Evolutionary conservation across 1,140 invertebrate genomes (phyloP), one percentile per base, ranked within the genome.

Genomic region (Phocides pigmalion): DNA sequence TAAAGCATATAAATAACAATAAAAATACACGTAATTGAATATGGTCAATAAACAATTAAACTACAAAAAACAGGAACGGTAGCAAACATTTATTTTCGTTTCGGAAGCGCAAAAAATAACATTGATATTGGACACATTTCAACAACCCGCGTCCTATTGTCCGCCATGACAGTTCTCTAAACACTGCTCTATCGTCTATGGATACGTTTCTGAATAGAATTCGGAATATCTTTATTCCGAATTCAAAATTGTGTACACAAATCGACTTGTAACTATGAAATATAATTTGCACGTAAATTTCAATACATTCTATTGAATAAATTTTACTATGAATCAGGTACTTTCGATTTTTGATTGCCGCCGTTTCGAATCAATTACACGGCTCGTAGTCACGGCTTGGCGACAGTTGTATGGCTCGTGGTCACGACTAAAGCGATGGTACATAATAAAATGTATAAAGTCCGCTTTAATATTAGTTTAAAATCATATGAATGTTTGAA

Each of bases 141-240:
- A 62, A 62, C 44, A 51, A 58, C 41, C 62, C 70, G 66, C 44
- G 62, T 63, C 39, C 61, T 54, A 62, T 82, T 82, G 76, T 82
- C 32, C 19, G 12, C 63, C 15, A 44, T 78, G 76, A 79, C 79
- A 82, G 74, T 66, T 80, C 68, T 61, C 68, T 71, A 74, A 82
- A 82, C 77, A 76, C 64, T 66, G 39, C 35, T 58, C 53, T 47
- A 35, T 44, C 50, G 64, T 63, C 44, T 65, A 56, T 41, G 20
- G 54, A 62, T 56, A 64, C 72, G 68, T 63, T 51, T 66, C 64
- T 69, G 41, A 62, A 56, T 15, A 28, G 49, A 72, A 77, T 73
- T 75, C 72, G 68, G 69, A 79, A 77, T 66, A 54, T 77, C 70
- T 77, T 61, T 74, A 37, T 73, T n/a, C 72, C 67, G 22, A 74